phyloP scores from a whole-genome alignment of 2,113 vertebrate species.

The Chrysemys picta region DNA sequence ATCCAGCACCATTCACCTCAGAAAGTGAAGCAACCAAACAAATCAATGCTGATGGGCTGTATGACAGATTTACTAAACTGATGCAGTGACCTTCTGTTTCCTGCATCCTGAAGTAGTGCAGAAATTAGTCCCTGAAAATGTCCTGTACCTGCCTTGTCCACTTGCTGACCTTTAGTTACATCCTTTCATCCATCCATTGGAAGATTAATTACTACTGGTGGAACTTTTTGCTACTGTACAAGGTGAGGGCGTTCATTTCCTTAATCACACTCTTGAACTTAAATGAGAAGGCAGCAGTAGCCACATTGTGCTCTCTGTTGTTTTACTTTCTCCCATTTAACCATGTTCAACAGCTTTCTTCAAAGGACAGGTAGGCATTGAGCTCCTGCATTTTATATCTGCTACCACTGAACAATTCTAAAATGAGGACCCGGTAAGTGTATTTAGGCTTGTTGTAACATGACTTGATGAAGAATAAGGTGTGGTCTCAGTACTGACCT shows the following conservation, averaged over 20 bases:
- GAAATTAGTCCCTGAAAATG: slow-evolving; percentile 45
- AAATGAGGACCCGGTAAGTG: neutral
- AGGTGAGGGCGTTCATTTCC: neutral
- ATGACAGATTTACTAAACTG: slow-evolving; percentile 14
- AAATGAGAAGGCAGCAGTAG: slow-evolving; percentile 1
- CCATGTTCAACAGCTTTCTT: neutral
- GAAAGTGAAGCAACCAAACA: slow-evolving; percentile 45
- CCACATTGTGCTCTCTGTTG: neutral
- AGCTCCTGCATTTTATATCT: neutral
- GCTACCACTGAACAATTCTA: neutral
- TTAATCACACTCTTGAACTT: neutral
- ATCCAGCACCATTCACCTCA: slow-evolving; percentile 6
- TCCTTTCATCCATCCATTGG: slow-evolving; percentile 47
- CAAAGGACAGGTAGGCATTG: neutral
- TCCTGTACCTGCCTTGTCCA: slow-evolving; percentile 35
- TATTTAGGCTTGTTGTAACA: neutral
- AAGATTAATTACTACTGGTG: slow-evolving; percentile 5
- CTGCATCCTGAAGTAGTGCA: slow-evolving; percentile 48
- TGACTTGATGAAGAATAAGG: neutral
- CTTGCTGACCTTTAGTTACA: slow-evolving; percentile 37
- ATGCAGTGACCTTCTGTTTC: slow-evolving; percentile 31
- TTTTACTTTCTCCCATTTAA: neutral
- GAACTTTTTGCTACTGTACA: neutral
- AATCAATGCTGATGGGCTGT: slow-evolving; percentile 1
- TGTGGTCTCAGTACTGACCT: neutral